Conservation (phyloP, 2,888 invertebrate species). For the Drosophila neotestacea region DNA sequence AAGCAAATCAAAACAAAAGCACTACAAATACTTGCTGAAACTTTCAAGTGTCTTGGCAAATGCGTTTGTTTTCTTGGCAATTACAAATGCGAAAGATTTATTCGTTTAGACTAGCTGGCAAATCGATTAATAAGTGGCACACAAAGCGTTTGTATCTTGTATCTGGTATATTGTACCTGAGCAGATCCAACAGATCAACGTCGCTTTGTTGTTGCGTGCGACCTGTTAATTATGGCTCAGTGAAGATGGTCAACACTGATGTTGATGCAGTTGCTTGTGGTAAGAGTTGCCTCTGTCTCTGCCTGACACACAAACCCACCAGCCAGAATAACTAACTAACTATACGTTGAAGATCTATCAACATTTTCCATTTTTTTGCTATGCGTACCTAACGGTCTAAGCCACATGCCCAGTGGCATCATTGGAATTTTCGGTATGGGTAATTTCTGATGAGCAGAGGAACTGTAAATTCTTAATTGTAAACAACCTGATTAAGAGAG, state of each 20-base stretch:
- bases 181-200: slow-evolving; percentile 36
- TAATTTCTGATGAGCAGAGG: slow-evolving; percentile 33
- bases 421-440: slow-evolving; percentile 36
- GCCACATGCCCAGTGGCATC: slow-evolving; percentile 58
- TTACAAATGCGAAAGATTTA: slow-evolving; percentile 42
- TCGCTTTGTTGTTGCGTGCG: slow-evolving; percentile 32
- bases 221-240: slow-evolving; percentile 72
- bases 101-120: slow-evolving; percentile 48
- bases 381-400: slow-evolving; percentile 52
- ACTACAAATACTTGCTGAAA: slow-evolving; percentile 42
- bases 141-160: slow-evolving; percentile 39
- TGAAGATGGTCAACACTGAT: slow-evolving; percentile 61
- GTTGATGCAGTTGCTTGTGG: slow-evolving; percentile 44
- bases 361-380: slow-evolving; percentile 12
- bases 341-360: slow-evolving; percentile 25
- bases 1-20: slow-evolving; percentile 46
- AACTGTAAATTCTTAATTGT: slow-evolving; percentile 47
- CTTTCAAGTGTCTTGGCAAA: slow-evolving; percentile 41
- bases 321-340: slow-evolving; percentile 9
- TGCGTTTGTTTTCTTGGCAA: slow-evolving; percentile 26
- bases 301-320: slow-evolving; percentile 54
- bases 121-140: slow-evolving; percentile 79
- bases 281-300: slow-evolving; percentile 20
- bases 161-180: slow-evolving; percentile 19
- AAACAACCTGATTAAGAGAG: slow-evolving; percentile 9